phyloP scores from a whole-genome alignment of 2,797 vertebrate genomes.

The Rallus crepitans region DNA sequence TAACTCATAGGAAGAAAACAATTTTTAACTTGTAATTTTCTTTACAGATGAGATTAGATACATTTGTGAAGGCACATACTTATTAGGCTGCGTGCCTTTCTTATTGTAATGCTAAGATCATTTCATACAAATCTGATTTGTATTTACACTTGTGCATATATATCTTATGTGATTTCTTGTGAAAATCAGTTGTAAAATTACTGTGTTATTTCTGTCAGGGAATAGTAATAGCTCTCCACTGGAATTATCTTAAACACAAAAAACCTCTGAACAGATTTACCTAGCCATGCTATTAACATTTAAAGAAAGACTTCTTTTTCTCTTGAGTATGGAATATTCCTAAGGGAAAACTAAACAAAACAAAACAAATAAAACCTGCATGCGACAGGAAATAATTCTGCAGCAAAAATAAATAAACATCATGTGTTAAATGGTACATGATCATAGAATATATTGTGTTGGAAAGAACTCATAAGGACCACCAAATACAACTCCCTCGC shows the following conservation, averaged over 20 bases:
- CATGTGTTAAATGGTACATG: neutral
- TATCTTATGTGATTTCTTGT: neutral
- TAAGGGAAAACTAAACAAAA: neutral
- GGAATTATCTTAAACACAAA: neutral
- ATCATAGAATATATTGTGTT: neutral
- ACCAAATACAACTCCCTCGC: accelerated
- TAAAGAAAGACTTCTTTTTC: neutral
- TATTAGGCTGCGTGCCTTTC: neutral
- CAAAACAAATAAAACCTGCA: neutral
- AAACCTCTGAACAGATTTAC: neutral
- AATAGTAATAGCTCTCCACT: neutral
- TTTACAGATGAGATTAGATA: neutral
- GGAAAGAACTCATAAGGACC: neutral
- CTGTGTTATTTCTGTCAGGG: neutral
- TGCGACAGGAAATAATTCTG: neutral
- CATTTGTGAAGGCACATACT: neutral
- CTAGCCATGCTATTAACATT: neutral
- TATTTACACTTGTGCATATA: neutral
- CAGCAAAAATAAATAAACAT: neutral
- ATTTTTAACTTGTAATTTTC: neutral
- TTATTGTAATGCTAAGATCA: neutral
- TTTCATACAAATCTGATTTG: neutral
- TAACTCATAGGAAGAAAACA: neutral
- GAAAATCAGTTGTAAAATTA: neutral
- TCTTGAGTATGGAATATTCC: neutral